Evolutionary conservation across 2,888 invertebrate species (phyloP).

Genomic region (Oligia strigilis): DNA sequence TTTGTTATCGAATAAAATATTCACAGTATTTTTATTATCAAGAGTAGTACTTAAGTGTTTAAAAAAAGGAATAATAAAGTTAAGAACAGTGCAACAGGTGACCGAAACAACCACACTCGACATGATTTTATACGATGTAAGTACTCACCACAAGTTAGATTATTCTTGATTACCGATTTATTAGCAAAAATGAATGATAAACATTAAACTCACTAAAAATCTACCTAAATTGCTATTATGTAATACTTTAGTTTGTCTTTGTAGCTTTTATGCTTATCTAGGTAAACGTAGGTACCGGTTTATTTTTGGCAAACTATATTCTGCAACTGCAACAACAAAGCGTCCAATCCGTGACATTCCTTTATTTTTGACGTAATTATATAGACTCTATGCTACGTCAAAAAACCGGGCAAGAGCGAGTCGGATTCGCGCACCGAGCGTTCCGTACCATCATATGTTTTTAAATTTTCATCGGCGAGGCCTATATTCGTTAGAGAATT

Average conservation of each 20-base stretch:
- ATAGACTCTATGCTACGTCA: neutral
- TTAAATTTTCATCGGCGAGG: too few species aligned
- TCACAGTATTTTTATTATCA: neutral
- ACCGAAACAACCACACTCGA: slow-evolving; percentile 75
- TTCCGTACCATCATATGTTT: too few species aligned
- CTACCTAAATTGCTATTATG: neutral
- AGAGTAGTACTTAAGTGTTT: slow-evolving; percentile 25
- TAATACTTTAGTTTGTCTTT: neutral
- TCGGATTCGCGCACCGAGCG: too few species aligned
- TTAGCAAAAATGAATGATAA: neutral
- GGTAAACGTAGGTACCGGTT: neutral
- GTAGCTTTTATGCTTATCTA: neutral
- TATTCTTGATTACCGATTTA: neutral
- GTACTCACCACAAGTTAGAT: slow-evolving; percentile 64
- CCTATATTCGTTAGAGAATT: too few species aligned
- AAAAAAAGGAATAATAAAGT: slow-evolving; percentile 41
- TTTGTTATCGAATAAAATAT: neutral
- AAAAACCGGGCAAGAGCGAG: too few species aligned
- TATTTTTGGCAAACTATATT: neutral
- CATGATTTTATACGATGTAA: slow-evolving; percentile 88
- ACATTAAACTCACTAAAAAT: neutral
- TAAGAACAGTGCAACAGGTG: slow-evolving; percentile 83
- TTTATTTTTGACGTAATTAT: neutral
- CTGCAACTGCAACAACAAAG: neutral
- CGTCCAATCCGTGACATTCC: neutral